Percentiles rank a stretch among this genome's conserved stretches.
Conservation (phyloP, 2,113 vertebrate species). For the Thamnophis sirtalis region DNA sequence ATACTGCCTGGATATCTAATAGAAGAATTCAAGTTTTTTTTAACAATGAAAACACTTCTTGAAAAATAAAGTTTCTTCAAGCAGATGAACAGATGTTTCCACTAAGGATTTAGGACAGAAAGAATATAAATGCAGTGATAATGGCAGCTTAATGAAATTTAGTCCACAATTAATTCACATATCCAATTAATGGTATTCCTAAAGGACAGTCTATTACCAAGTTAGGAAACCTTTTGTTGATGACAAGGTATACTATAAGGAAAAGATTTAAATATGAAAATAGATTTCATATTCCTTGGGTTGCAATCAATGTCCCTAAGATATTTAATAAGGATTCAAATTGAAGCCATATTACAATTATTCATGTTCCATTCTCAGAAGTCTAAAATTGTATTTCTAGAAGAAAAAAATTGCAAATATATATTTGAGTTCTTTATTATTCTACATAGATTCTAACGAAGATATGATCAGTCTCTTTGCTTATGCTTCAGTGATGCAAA, state of each 20-base stretch:
- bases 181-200: conserved; percentile 49
- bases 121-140: conserved; percentile 45
- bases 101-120: conserved; percentile 41
- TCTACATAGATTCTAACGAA: not conserved
- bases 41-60: conserved; percentile 20
- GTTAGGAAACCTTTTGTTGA: conserved; percentile 35
- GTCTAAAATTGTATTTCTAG: not conserved
- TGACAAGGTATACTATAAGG: conserved; percentile 13
- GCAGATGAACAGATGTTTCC: conserved; percentile 45
- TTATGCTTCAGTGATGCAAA: not conserved
- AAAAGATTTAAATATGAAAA: conserved; percentile 24
- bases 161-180: conserved; percentile 57
- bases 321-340: conserved; percentile 10
- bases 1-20: not conserved
- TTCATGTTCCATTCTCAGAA: not conserved
- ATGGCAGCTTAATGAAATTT: conserved; percentile 54
- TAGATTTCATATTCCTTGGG: not conserved
- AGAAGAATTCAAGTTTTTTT: not conserved
- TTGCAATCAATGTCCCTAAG: not conserved
- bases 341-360: not conserved
- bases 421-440: not conserved
- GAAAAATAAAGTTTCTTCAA: conserved; percentile 7
- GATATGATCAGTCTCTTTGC: not conserved
- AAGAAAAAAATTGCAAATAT: not conserved
- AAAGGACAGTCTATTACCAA: conserved; percentile 30